phyloP scores from a whole-genome alignment of 1,140 invertebrate species.

The Cydia amplana region DNA sequence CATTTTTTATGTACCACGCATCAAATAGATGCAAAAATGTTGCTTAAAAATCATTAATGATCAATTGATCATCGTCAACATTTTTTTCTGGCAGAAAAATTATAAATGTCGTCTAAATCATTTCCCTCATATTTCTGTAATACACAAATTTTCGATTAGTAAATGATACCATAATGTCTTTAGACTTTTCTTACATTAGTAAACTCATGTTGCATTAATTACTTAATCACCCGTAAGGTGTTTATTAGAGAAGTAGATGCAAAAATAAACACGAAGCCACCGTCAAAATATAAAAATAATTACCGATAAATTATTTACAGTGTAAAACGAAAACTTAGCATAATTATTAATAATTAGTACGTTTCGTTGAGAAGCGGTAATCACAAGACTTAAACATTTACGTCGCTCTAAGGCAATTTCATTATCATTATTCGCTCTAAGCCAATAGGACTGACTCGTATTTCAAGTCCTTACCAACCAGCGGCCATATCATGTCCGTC shows the following conservation, averaged over 20 bases:
- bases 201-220: too few species aligned
- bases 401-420: conserved; percentile 4
- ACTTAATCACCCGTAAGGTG: too few species aligned
- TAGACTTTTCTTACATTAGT: too few species aligned
- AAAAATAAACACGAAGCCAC: too few species aligned
- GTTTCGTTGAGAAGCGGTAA: conserved; percentile 7
- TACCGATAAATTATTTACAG: neutral
- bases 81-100: too few species aligned
- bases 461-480: neutral
- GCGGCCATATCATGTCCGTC: neutral
- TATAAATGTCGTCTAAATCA: too few species aligned
- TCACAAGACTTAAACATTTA: conserved; percentile 15
- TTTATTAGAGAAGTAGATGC: too few species aligned
- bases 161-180: too few species aligned
- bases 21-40: neutral
- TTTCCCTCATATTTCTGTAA: too few species aligned
- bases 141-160: too few species aligned
- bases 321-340: neutral
- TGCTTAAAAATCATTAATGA: neutral
- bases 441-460: neutral
- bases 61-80: too few species aligned
- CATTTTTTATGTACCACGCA: neutral
- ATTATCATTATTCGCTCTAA: neutral
- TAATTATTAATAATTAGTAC: neutral
- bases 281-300: too few species aligned